Evolutionary conservation across 2,797 vertebrate genomes (phyloP).

Genomic region (Urocyon cinereoargenteus): DNA sequence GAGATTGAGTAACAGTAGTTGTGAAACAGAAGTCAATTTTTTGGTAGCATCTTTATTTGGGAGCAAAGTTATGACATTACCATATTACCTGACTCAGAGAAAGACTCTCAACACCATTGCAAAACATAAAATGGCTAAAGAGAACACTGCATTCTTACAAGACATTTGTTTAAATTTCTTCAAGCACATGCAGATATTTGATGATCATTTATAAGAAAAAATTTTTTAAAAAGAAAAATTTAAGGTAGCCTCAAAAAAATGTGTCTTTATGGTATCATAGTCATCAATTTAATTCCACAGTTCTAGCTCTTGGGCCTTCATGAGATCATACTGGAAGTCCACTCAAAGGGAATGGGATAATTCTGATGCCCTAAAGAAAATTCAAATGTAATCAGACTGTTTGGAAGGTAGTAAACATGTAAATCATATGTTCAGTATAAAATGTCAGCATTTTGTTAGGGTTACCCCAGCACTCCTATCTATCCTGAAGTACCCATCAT

Average conservation of each 20-base stretch:
- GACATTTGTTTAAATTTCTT: not conserved
- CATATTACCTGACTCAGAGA: not conserved
- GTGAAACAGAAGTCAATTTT: conserved; percentile 15
- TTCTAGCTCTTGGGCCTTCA: not conserved
- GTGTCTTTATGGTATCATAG: not conserved
- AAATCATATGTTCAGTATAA: not conserved
- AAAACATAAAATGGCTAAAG: not conserved
- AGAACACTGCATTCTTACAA: not conserved
- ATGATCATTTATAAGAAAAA: not conserved
- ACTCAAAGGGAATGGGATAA: not conserved
- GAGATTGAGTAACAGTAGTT: not conserved
- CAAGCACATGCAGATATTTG: not conserved
- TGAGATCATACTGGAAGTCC: not conserved
- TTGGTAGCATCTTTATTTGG: not conserved
- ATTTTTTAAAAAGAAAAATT: not conserved
- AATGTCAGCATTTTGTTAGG: not conserved
- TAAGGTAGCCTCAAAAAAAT: not conserved
- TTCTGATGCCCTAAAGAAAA: not conserved
- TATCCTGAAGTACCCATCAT: not conserved
- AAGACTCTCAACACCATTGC: not conserved
- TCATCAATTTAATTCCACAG: not conserved
- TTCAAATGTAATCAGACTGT: not conserved
- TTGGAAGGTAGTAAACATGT: not conserved
- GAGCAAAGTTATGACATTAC: not conserved
- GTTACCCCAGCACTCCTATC: not conserved